A percentile compares a stretch with the other conserved stretches of the same genome.
Conservation (phyloP, 2,113 vertebrate genomes). For the Rattus norvegicus region GRCr8 NC_086030.1:21850001-21850500, state of each 20-base stretch:
- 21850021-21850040: no score
- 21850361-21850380: background rate
- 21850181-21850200: slow-evolving; percentile 19
- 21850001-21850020: no score
- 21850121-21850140: no score
- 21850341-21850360: slow-evolving; percentile 11
- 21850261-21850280: slow-evolving; percentile 34
- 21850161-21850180: slow-evolving; percentile 25
- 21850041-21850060: no score
- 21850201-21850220: slow-evolving; percentile 22
- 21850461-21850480: slow-evolving; percentile 34
- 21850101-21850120: no score
- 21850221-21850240: background rate
- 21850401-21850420: slow-evolving; percentile 13
- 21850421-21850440: slow-evolving; percentile 34
- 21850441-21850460: background rate
- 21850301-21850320: slow-evolving; percentile 13
- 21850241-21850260: slow-evolving; percentile 8
- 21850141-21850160: background rate
- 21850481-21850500: slow-evolving; percentile 20
- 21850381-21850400: background rate
- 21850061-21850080: no score
- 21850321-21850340: slow-evolving; percentile 15
- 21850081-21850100: no score
- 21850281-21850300: background rate